Conservation (phyloP, 2,888 invertebrate genomes). For the Lamellibrachia columna region DNA sequence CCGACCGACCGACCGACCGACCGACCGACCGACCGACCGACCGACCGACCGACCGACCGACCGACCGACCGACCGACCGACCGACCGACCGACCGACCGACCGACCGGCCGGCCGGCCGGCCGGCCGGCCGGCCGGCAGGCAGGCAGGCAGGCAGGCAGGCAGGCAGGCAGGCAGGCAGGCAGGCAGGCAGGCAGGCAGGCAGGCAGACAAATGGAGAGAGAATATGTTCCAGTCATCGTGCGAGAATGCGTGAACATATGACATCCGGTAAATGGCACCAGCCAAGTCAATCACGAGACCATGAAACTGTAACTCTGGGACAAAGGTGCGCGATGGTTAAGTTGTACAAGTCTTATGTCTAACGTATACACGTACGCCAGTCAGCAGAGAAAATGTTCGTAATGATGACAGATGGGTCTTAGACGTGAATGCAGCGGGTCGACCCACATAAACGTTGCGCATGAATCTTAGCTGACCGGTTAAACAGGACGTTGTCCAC, state of each 20-base stretch:
- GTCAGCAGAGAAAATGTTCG: not conserved
- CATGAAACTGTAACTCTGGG: not conserved
- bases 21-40: too few relatives aligned
- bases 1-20: too few relatives aligned
- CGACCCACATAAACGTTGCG: not conserved
- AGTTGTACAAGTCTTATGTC: not conserved
- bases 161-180: too few relatives aligned
- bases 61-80: too few relatives aligned
- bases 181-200: too few relatives aligned
- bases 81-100: too few relatives aligned
- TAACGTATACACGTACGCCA: not conserved
- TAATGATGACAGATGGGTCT: not conserved
- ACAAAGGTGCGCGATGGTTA: not conserved
- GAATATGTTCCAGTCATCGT: not conserved
- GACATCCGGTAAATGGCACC: not conserved
- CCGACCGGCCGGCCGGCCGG: too few relatives aligned
- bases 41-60: too few relatives aligned
- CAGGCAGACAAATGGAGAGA: not conserved
- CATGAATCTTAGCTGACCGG: not conserved
- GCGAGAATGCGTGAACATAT: not conserved
- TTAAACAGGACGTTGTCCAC: not conserved
- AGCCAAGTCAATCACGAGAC: not conserved
- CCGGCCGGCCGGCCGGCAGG: too few relatives aligned
- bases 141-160: too few relatives aligned
- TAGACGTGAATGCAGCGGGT: not conserved